These are phyloP conservation scores for Thamnophis sirtalis DNA, from an alignment of 2,113 vertebrate genomes.

Conservation along the genomic window DNA sequence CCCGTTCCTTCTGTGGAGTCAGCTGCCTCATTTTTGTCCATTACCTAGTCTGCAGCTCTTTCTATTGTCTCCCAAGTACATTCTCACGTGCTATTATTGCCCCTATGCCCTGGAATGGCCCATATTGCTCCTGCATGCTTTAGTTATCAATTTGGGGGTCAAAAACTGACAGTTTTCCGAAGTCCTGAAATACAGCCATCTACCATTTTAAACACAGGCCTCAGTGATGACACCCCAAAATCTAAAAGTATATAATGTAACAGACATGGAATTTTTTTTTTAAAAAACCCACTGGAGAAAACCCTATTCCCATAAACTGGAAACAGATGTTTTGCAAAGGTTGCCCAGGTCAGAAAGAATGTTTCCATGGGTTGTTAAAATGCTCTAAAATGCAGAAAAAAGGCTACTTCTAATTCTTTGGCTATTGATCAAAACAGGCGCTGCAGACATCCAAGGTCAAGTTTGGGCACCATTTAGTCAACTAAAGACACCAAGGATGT, in stretches of 20 bases:
- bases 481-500: not conserved
- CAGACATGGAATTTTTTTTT: not conserved
- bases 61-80: not conserved
- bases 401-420: not conserved
- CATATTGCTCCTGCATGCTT: not conserved
- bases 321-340: slow-evolving; percentile 6
- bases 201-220: not conserved
- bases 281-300: not conserved
- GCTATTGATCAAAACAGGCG: not conserved
- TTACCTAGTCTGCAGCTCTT: not conserved
- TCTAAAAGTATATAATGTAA: not conserved
- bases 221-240: not conserved
- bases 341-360: not conserved
- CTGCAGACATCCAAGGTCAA: not conserved
- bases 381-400: not conserved
- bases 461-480: not conserved
- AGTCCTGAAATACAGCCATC: not conserved
- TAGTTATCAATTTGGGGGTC: not conserved
- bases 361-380: not conserved
- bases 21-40: not conserved
- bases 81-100: not conserved
- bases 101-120: not conserved
- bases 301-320: not conserved
- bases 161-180: not conserved
- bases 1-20: not conserved